Base-by-base conservation (phyloP, 2,888 invertebrate species). In the Pegoplata infirma region DNA sequence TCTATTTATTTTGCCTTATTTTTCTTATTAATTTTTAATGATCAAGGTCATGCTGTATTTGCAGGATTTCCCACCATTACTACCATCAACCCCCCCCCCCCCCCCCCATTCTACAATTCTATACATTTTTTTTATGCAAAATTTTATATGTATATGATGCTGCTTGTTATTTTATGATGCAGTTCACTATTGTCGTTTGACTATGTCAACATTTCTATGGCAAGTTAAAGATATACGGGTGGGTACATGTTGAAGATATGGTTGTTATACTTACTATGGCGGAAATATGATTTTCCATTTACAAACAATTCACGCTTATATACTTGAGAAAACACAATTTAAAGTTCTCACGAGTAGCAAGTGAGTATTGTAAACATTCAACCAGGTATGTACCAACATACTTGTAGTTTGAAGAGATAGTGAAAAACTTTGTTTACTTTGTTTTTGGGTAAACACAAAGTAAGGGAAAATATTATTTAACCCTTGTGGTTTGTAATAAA, bases 201-300 rank as follows among this genome's bases (percentile, higher is more conserved):
- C 14, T 51, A 17, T 21, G 23, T 51, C 14, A 14, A 51, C 14
- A 28, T 16, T 53, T 53, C n/a, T n/a, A 40, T n/a, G 36, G n/a
- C n/a, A n/a, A 23, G 23, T 23, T 23, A 23, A 0, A 5, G n/a
- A 10, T 32, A 32, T 32, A 32, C 10, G 32, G n/a, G 36, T 40
- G n/a, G 4, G 36, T n/a, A n/a, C n/a, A n/a, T n/a, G n/a, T n/a
- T n/a, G n/a, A n/a, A n/a, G n/a, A n/a, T n/a, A n/a, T 40, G n/a
- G 32, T 7, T 1, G 10, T 10, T 10, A 32, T 3, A 10, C 10
- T 51, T 14, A 5, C 16, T 16, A 17, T 58, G 40, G 58, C 46
- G 25, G 46, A 61, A 61, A 61, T 47, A 46, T 28, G 5, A 12
- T 46, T 47, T 63, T 49, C n/a, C 47, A 8, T 63, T 32, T n/a